Evolutionary conservation across 1,140 invertebrate species (phyloP).

Genomic region (Mya arenaria): DNA sequence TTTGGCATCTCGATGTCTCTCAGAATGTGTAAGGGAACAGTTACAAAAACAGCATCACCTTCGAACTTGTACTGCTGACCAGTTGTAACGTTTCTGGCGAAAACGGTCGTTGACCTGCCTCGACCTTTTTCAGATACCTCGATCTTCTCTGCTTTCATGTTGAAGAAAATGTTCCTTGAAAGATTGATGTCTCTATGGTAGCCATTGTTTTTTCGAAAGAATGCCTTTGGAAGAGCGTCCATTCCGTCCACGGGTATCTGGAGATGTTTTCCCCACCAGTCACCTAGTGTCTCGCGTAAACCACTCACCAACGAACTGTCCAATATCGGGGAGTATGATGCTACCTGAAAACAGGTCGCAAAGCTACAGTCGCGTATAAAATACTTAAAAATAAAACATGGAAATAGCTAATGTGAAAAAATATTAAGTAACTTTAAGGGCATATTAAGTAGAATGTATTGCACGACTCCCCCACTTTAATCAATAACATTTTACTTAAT

Average conservation of each 20-base stretch:
- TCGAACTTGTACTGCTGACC: background rate
- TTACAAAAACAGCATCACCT: conserved; percentile 58
- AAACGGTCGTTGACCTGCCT: conserved; percentile 11
- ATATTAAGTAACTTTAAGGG: no score
- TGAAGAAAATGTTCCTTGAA: conserved; percentile 13
- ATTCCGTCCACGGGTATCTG: conserved; percentile 59
- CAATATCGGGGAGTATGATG: conserved; percentile 35
- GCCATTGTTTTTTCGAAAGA: conserved; percentile 37
- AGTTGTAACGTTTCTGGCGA: conserved; percentile 8
- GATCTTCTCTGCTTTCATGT: no score
- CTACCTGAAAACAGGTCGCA: conserved; percentile 46
- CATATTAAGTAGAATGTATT: no score
- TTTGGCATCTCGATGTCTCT: conserved; percentile 47
- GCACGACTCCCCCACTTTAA: no score
- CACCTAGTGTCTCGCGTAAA: conserved; percentile 47
- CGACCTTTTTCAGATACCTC: no score
- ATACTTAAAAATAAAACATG: no score
- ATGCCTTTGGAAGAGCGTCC: conserved; percentile 47
- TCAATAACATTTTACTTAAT: no score
- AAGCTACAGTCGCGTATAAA: no score
- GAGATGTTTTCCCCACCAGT: conserved; percentile 54
- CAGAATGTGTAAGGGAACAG: conserved; percentile 51
- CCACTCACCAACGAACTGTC: conserved; percentile 26
- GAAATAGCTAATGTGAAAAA: no score
- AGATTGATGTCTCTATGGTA: conserved; percentile 49